Conservation (phyloP, 2,113 vertebrate species). For the Etheostoma cragini region DNA sequence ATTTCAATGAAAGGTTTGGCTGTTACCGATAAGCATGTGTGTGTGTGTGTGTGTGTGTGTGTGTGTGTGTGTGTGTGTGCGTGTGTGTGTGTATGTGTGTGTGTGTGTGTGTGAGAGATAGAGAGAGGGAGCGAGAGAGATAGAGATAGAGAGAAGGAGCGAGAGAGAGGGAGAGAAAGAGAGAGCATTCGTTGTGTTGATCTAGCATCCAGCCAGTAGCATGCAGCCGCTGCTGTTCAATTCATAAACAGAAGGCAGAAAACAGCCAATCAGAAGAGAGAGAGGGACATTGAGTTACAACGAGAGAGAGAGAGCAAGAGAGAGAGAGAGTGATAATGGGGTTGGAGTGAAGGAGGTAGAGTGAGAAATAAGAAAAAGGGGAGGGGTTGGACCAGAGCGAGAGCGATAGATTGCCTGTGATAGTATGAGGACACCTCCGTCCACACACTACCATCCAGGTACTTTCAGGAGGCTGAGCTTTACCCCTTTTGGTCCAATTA, state of each 20-base stretch:
- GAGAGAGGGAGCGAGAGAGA: background rate
- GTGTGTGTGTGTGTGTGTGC: conserved; percentile 29
- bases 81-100: conserved; percentile 23
- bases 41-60: conserved; percentile 14
- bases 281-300: background rate
- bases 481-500: background rate
- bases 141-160: conserved; percentile 9
- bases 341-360: conserved; percentile 41
- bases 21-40: conserved; percentile 43
- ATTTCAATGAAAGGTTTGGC: conserved; percentile 49
- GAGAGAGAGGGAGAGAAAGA: conserved; percentile 50
- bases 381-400: conserved; percentile 3
- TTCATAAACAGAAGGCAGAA: conserved; percentile 78
- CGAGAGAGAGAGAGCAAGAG: background rate
- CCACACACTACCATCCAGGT: background rate
- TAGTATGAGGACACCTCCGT: conserved; percentile 20
- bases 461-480: background rate
- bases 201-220: conserved; percentile 73
- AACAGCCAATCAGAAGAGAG: conserved; percentile 62
- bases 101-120: too few relatives aligned
- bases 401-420: conserved; percentile 19
- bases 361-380: conserved; percentile 34
- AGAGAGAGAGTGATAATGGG: background rate
- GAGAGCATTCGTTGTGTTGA: conserved; percentile 61
- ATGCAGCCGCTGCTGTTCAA: conserved; percentile 71